Conservation (phyloP, 2,888 invertebrate species). For the Pantelozetes paolii region DNA sequence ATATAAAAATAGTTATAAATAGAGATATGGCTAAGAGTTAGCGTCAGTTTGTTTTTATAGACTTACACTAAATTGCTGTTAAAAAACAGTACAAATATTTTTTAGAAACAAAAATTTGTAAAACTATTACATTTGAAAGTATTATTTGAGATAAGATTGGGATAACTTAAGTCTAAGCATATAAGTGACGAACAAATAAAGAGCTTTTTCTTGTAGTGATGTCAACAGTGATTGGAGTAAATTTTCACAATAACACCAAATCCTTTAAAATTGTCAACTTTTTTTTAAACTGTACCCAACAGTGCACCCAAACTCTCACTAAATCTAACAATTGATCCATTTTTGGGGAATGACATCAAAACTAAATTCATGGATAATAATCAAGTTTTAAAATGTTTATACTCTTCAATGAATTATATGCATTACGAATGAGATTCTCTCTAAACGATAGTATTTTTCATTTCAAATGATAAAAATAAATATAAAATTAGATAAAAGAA, state of each 20-base stretch:
- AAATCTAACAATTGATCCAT: not conserved
- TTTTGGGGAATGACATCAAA: not conserved
- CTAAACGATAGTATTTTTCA: not conserved
- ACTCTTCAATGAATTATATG: not conserved
- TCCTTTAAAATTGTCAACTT: conserved; percentile 37
- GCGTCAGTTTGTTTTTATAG: not conserved
- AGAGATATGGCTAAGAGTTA: not conserved
- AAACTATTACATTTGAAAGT: conserved; percentile 37
- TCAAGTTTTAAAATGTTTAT: not conserved
- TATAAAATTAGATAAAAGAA: not conserved
- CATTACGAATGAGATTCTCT: not conserved
- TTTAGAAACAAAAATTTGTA: conserved; percentile 18
- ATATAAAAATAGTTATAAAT: not conserved
- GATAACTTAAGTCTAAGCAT: conserved; percentile 24
- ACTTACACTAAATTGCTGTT: not conserved
- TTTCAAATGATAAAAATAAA: not conserved
- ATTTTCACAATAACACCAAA: conserved; percentile 33
- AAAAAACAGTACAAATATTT: conserved; percentile 21
- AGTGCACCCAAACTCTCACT: not conserved
- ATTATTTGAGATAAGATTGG: conserved; percentile 32
- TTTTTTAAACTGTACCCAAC: conserved; percentile 16
- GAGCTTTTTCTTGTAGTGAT: conserved; percentile 32
- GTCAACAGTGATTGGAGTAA: conserved; percentile 36
- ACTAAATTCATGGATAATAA: not conserved
- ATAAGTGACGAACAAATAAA: conserved; percentile 29